Evolutionary conservation across 2,888 invertebrate genomes (phyloP).

Genomic region (Synanthedon myopaeformis): DNA sequence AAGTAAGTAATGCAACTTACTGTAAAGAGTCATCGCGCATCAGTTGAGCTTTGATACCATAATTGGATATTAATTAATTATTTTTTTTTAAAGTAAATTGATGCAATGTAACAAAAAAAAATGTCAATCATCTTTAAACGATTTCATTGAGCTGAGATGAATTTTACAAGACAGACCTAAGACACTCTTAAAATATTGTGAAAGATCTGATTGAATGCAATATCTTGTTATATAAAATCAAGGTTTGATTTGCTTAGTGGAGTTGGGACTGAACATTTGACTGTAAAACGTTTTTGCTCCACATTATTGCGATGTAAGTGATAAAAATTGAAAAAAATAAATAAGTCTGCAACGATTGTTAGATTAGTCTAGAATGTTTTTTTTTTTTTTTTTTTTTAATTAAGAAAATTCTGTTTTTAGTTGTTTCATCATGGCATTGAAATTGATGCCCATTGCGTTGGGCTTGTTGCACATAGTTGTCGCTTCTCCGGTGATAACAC

Average conservation of each 20-base stretch:
- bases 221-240: constrained; percentile 58
- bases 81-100: not conserved
- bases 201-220: constrained; percentile 41
- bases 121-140: constrained; percentile 3
- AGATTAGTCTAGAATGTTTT: constrained; percentile 1
- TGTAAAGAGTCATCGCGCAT: not conserved
- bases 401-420: not conserved
- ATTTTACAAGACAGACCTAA: constrained; percentile 10
- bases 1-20: not conserved
- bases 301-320: not conserved
- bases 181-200: constrained; percentile 31
- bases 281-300: constrained; percentile 26
- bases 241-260: constrained; percentile 28
- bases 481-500: constrained; percentile 29
- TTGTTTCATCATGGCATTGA: constrained; percentile 22
- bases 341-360: constrained; percentile 10
- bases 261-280: constrained; percentile 30
- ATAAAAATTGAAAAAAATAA: constrained; percentile 9
- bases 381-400: too few species aligned
- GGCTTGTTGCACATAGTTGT: constrained; percentile 32
- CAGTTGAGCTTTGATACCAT: not conserved
- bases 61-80: too few species aligned
- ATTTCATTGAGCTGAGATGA: constrained; percentile 5
- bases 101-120: constrained; percentile 1
- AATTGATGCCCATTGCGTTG: constrained; percentile 26